phyloP scores from a whole-genome alignment of 2,113 vertebrate species.

The Ascaphus truei region DNA sequence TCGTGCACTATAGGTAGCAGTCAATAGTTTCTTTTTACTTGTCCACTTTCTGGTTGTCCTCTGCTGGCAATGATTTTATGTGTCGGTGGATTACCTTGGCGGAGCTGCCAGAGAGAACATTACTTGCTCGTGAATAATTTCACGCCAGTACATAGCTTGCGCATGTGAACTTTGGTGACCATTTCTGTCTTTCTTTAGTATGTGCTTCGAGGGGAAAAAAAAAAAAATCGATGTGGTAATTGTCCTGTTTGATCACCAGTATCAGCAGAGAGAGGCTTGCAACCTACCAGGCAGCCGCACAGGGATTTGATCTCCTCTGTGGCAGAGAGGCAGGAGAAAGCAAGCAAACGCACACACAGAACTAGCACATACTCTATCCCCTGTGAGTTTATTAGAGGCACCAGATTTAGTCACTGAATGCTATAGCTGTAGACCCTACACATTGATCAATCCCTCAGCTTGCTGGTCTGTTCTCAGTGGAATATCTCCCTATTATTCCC shows the following conservation, averaged over 20 bases:
- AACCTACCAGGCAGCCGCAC: too few relatives aligned
- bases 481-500: conserved; percentile 13
- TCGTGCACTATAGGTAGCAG: too few relatives aligned
- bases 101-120: too few relatives aligned
- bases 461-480: conserved; percentile 14
- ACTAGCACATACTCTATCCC: background rate
- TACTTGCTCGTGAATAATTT: too few relatives aligned
- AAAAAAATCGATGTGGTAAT: background rate
- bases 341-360: background rate
- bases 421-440: background rate
- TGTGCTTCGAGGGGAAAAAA: background rate
- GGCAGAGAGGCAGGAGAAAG: background rate
- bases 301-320: background rate
- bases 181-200: background rate
- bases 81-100: too few relatives aligned
- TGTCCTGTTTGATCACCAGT: background rate
- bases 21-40: too few relatives aligned
- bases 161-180: background rate
- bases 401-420: conserved; percentile 4
- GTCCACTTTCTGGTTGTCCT: too few relatives aligned
- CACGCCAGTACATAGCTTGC: too few relatives aligned
- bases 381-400: conserved; percentile 23
- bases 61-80: too few relatives aligned
- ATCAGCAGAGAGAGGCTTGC: background rate
- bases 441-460: conserved; percentile 11